These are phyloP conservation scores for Rhagologus leucostigma DNA, from an alignment of 2,113 vertebrate genomes.

Conservation along the genomic window DNA sequence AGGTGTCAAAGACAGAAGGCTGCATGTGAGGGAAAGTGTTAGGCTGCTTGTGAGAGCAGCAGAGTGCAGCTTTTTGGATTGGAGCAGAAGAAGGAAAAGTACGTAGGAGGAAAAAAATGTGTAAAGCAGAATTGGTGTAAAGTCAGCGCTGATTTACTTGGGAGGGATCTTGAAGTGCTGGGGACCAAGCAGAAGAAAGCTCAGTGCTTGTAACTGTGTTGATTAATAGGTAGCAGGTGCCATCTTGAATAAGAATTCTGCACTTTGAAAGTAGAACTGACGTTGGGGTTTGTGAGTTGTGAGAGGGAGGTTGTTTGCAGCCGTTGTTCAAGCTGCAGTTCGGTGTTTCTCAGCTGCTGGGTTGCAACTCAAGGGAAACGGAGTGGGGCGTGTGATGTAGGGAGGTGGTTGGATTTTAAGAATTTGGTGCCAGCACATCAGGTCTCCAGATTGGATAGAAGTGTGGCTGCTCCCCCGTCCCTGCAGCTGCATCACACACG, in stretches of 20 bases:
- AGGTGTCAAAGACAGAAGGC: background rate
- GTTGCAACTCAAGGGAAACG: background rate
- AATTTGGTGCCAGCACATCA: background rate
- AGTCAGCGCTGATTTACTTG: background rate
- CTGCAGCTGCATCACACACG: fast-evolving
- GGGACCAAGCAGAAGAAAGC: background rate
- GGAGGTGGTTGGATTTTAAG: background rate
- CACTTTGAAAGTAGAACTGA: background rate
- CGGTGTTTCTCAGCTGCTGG: background rate
- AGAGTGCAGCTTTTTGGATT: background rate
- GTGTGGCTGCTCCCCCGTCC: background rate
- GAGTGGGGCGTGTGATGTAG: fast-evolving
- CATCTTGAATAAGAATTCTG: background rate
- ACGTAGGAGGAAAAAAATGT: fast-evolving
- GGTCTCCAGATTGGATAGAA: background rate
- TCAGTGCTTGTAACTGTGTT: background rate
- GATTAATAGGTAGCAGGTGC: background rate
- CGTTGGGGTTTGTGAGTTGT: background rate
- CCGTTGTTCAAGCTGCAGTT: background rate
- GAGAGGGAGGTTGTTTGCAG: background rate
- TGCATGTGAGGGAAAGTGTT: background rate
- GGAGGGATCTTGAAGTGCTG: background rate
- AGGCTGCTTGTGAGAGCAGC: background rate
- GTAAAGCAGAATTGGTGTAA: background rate
- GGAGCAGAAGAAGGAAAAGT: background rate